A percentile compares a stretch with the other conserved stretches of the same genome.
These are phyloP conservation scores for Diachasma alloeum DNA, from an alignment of 1,140 invertebrate genomes.

Conservation along the genomic window DNA sequence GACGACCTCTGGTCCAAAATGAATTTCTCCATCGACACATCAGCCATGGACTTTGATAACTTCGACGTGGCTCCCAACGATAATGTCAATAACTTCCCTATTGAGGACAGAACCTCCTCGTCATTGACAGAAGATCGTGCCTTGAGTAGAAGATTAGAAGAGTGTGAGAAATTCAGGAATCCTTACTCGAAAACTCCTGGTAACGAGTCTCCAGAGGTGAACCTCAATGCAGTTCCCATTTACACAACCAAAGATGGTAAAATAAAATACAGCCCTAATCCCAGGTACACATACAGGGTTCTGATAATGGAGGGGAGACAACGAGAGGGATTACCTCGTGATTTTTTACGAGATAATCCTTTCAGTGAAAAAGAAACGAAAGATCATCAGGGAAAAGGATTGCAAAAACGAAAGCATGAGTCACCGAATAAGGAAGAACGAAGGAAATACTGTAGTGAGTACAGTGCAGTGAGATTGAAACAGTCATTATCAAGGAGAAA, in stretches of 20 bases:
- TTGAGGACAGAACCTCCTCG: slow-evolving; percentile 8
- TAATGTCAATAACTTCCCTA: slow-evolving; percentile 14
- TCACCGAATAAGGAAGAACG: slow-evolving; percentile 28
- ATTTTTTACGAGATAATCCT: slow-evolving; percentile 17
- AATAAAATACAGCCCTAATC: slow-evolving; percentile 62
- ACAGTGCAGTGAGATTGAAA: neutral
- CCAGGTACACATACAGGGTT: slow-evolving; percentile 54
- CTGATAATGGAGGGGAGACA: slow-evolving; percentile 50
- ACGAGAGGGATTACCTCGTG: slow-evolving; percentile 33
- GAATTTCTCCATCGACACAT: slow-evolving; percentile 27
- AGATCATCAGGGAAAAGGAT: slow-evolving; percentile 13
- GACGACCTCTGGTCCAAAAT: slow-evolving; percentile 13
- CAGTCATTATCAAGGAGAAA: neutral
- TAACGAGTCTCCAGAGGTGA: slow-evolving; percentile 23
- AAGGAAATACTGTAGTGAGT: slow-evolving; percentile 10
- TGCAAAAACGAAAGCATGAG: slow-evolving; percentile 8
- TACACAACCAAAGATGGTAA: slow-evolving; percentile 63
- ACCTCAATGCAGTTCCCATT: slow-evolving; percentile 58
- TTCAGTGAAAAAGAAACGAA: neutral
- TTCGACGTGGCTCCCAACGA: slow-evolving; percentile 43
- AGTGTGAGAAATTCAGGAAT: slow-evolving; percentile 29
- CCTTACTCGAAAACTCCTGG: slow-evolving; percentile 14
- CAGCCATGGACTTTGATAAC: slow-evolving; percentile 42
- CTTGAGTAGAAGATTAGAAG: slow-evolving; percentile 20
- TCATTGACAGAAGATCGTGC: slow-evolving; percentile 7